Evolutionary conservation across 1,140 invertebrate species (phyloP), one percentile per base, ranked within the genome.

Genomic region (Drosophila tristis): DNA sequence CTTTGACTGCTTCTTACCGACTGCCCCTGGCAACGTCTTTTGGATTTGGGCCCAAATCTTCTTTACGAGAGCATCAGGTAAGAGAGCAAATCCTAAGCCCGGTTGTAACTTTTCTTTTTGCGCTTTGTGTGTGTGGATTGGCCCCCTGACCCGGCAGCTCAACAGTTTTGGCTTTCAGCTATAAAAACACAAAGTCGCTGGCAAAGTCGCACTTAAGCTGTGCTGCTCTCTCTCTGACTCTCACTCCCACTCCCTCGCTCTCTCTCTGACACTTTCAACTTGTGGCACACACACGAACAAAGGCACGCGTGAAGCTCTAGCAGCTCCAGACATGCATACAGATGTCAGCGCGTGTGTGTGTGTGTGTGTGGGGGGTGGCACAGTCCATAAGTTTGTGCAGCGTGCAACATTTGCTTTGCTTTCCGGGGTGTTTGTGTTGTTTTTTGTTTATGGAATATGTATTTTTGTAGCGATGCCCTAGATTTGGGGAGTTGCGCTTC

Each of bases 101-200:
- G 54, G 68, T 45, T 71, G 51, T 44, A 59, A 59, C 68, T 76
- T 85, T 85, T 9, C 5, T 39, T 11, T 76, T 47, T 65, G 39
- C 44, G 20, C 13, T 39, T 11, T 76, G 47, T 65, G 49, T 51
- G 35, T 45, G 64, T 58, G 44, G 44, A 35, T 60, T 44, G 53
- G n/a, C 13, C 35, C 50, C 29, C 65, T 43, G 60, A 50, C 51
- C 75, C 57, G 60, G 39, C 42, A 75, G 79, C 77, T 87, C 84
- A 87, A 87, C 84, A 87, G 84, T 82, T 89, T 89, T 87, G 82
- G 64, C 73, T 74, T 29, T 29, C 64, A 51, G 47, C 44, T 62
- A 62, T 62, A 81, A 74, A 82, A 78, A 78, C 78, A 85, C 81
- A 85, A 86, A 86, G 82, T 86, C 80, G 74, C 70, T 55, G 64